phyloP scores from a whole-genome alignment of 2,888 invertebrate species.

The Lasioglossum zephyrum region DNA sequence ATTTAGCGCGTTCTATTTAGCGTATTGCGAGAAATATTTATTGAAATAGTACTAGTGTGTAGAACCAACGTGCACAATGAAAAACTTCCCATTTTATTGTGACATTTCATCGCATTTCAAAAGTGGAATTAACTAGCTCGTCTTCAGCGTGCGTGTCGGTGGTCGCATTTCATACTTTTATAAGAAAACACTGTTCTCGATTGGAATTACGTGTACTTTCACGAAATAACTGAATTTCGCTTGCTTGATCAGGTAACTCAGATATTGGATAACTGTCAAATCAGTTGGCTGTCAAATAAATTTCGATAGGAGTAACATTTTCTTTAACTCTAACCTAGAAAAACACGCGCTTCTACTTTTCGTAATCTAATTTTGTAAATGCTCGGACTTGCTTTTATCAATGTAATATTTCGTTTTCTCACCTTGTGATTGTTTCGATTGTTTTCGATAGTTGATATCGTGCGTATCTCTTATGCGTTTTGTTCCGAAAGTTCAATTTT shows the following conservation, averaged over 20 bases:
- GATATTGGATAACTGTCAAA: constrained; percentile 17
- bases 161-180: constrained; percentile 58
- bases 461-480: not conserved
- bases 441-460: constrained; percentile 7
- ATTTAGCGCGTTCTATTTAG: not conserved
- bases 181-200: constrained; percentile 51
- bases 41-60: not conserved
- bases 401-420: not conserved
- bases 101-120: constrained; percentile 35
- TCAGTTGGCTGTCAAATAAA: constrained; percentile 37
- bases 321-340: constrained; percentile 51
- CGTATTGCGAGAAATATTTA: not conserved
- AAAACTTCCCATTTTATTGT: constrained; percentile 31
- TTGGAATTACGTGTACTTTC: constrained; percentile 30
- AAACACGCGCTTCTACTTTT: constrained; percentile 40
- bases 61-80: constrained; percentile 15
- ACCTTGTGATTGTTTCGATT: not conserved
- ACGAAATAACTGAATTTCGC: constrained; percentile 7
- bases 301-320: constrained; percentile 27
- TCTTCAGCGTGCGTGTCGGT: constrained; percentile 53
- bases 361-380: constrained; percentile 18
- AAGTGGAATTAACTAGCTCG: constrained; percentile 46
- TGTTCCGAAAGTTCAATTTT: constrained; percentile 16
- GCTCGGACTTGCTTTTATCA: not conserved
- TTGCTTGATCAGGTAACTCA: constrained; percentile 8